These are phyloP conservation scores for Triplophysa tibetana DNA, from an alignment of 2,113 vertebrate genomes.

Conservation along the genomic window DNA sequence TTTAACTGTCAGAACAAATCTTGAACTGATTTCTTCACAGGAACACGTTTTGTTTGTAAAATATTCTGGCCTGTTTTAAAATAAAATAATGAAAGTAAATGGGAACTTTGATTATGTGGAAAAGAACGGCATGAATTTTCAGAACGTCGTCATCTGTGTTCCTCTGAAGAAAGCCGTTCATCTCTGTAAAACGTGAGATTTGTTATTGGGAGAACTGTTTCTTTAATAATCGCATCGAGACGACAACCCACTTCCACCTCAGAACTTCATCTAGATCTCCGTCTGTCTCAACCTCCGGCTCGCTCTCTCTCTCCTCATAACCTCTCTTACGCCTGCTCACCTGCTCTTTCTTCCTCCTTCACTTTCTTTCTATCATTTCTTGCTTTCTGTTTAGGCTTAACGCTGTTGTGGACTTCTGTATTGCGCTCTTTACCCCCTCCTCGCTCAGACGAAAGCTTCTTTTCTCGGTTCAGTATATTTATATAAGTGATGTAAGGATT, in stretches of 20 bases:
- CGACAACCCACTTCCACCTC: slow-evolving; percentile 31
- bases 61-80: not conserved
- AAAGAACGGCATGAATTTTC: not conserved
- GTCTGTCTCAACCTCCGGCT: slow-evolving; percentile 39
- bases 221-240: slow-evolving; percentile 31
- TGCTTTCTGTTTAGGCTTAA: slow-evolving; percentile 80
- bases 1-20: not conserved
- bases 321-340: slow-evolving; percentile 46
- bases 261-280: slow-evolving; percentile 1
- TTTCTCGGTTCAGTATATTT: slow-evolving; percentile 78
- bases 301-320: slow-evolving; percentile 45
- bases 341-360: slow-evolving; percentile 40
- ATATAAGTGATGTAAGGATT: slow-evolving; percentile 85
- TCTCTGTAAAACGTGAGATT: too few relatives aligned
- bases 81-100: not conserved
- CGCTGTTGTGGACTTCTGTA: slow-evolving; percentile 81
- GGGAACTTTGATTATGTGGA: not conserved
- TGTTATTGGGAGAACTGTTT: slow-evolving; percentile 21
- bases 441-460: slow-evolving; percentile 56
- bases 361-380: slow-evolving; percentile 55
- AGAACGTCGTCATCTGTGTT: slow-evolving; percentile 45
- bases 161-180: slow-evolving; percentile 70
- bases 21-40: not conserved
- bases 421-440: slow-evolving; percentile 68
- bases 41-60: too few relatives aligned